phyloP scores from a whole-genome alignment of 2,888 invertebrate species.

The Heterodera filipjevi region DNA sequence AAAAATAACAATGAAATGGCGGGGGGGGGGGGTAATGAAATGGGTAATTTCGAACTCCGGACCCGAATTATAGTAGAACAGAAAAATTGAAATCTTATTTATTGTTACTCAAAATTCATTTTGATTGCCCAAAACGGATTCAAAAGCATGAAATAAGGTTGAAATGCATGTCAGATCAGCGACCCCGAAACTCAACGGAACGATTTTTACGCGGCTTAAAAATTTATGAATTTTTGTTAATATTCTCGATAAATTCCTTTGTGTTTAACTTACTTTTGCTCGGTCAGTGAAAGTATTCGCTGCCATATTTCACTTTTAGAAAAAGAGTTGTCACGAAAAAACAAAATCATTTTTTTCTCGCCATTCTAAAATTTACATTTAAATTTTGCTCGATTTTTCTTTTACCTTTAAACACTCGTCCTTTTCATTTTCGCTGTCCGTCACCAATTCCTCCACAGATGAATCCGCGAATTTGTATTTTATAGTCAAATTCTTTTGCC shows the following conservation, averaged over 20 bases:
- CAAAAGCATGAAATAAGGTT: too few relatives aligned
- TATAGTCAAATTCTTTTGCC: background rate
- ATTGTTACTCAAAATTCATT: background rate
- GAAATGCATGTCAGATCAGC: slow-evolving; percentile 1
- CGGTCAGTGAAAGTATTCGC: background rate
- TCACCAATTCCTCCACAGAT: background rate
- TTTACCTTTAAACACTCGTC: background rate
- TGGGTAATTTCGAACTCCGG: too few relatives aligned
- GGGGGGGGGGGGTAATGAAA: too few relatives aligned
- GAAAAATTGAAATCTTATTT: background rate
- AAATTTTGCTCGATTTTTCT: background rate
- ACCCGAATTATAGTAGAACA: too few relatives aligned
- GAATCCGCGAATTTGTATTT: background rate
- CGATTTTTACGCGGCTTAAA: too few relatives aligned
- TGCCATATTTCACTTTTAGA: background rate
- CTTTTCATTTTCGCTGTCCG: background rate
- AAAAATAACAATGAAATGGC: too few relatives aligned
- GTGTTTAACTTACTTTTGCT: background rate
- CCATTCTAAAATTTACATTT: background rate
- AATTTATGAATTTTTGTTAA: too few relatives aligned
- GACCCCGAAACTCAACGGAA: background rate
- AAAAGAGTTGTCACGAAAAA: background rate
- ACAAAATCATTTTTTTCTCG: slow-evolving; percentile 11
- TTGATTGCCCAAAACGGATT: too few relatives aligned
- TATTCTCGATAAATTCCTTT: background rate